These are phyloP conservation scores for Diplosoma virens DNA, from an alignment of 23 tunicate genomes.

Conservation along the genomic window DNA sequence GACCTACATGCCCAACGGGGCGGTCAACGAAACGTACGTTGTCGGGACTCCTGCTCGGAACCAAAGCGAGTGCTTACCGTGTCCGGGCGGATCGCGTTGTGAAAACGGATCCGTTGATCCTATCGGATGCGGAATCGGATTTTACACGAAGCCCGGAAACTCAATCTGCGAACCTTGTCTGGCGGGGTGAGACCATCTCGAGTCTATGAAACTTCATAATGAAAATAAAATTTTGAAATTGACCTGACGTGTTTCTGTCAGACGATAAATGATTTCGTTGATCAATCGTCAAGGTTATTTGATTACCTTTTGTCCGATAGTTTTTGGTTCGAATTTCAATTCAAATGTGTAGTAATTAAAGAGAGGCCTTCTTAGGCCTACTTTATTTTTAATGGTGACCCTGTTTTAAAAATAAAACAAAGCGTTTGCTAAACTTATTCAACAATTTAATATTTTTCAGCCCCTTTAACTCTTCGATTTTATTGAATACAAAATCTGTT, in stretches of 20 bases:
- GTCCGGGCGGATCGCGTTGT: conserved; percentile 83
- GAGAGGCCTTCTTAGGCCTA: too few relatives aligned
- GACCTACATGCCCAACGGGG: conserved; percentile 92
- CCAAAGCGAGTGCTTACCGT: conserved; percentile 64
- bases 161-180: conserved; percentile 61
- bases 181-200: conserved; percentile 90
- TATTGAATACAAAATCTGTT: too few relatives aligned
- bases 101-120: conserved; percentile 40
- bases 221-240: too few relatives aligned
- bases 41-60: conserved; percentile 75
- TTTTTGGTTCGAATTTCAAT: background rate
- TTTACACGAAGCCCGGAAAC: conserved; percentile 61
- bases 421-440: too few relatives aligned
- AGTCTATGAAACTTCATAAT: too few relatives aligned
- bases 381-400: too few relatives aligned
- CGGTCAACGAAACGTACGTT: background rate
- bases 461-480: background rate
- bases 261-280: too few relatives aligned
- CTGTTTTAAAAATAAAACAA: too few relatives aligned
- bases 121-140: conserved; percentile 58
- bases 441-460: background rate
- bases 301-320: too few relatives aligned
- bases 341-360: too few relatives aligned
- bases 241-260: too few relatives aligned
- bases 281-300: too few relatives aligned